These are phyloP conservation scores for Ridgeia piscesae DNA, from an alignment of 1,140 invertebrate species.

Conservation along the genomic window DNA sequence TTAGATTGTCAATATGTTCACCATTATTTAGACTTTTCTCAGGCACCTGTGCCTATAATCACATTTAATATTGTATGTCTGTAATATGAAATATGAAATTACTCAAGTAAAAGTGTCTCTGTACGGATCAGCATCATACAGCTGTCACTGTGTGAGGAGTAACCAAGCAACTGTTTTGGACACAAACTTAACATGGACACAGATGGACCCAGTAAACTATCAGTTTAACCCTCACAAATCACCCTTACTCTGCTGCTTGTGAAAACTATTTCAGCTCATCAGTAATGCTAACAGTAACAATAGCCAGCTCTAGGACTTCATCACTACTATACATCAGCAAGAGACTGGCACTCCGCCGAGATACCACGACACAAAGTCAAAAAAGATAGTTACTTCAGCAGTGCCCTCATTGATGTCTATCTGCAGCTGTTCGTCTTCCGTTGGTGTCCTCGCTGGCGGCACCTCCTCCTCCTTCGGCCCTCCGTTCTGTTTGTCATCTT, in stretches of 20 bases:
- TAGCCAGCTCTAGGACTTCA: not conserved
- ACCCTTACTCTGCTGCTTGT: not conserved
- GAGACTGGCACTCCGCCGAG: not conserved
- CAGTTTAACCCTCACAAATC: too few relatives aligned
- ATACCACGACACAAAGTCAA: not conserved
- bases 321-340: not conserved
- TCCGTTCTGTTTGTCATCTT: not conserved
- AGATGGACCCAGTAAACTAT: not conserved
- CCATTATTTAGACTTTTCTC: too few relatives aligned
- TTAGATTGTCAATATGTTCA: too few relatives aligned
- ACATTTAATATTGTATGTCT: too few relatives aligned
- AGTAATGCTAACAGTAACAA: not conserved
- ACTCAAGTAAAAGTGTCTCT: too few relatives aligned
- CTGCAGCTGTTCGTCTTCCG: not conserved
- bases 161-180: too few relatives aligned
- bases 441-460: not conserved
- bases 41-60: too few relatives aligned
- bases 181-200: too few relatives aligned
- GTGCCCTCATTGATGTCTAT: not conserved
- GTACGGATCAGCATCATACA: too few relatives aligned
- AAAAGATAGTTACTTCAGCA: not conserved
- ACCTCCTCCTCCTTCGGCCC: not conserved
- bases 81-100: too few relatives aligned
- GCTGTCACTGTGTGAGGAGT: too few relatives aligned
- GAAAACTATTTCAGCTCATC: not conserved